Evolutionary conservation across 1,140 invertebrate species (phyloP), one percentile per base, ranked within the genome.

Genomic region (Nymphalis io): DNA sequence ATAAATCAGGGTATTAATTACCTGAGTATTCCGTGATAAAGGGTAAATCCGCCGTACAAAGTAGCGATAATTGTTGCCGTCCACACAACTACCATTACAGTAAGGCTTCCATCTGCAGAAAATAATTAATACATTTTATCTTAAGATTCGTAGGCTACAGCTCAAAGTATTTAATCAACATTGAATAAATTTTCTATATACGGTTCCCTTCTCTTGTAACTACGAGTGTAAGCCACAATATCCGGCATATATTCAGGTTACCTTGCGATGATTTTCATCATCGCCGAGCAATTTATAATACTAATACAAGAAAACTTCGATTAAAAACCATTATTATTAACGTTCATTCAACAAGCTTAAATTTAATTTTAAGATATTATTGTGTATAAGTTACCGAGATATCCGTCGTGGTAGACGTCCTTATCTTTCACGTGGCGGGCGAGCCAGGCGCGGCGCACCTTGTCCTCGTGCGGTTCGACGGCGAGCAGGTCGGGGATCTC

Each of bases 11-110:
- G 16, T 18, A 40, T 64, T 60, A 23, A 13, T 46, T 80, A 89
- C 88, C 83, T 83, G 48, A 90, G 71, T 57, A 88, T 74, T 71
- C 84, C 87, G 38, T 83, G 85, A 70, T 88, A 90, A 20, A 88
- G 60, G 82, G 87, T 87, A 69, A 82, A 84, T 0, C 77, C 79
- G 68, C 83, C 87, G 60, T 87, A 90, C 33, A 87, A 62, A 55
- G 77, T 81, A 71, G 89, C 82, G 16, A 89, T 79, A 39, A 87
- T 82, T n/a, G 85, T 88, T 3, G 88, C 87, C 0, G 86, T 84
- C 88, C 88, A 90, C 62, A 90, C 83, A 15, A 87, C 80, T 0
- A 80, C 79, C 59, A 90, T 63, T 13, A 88, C 61, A 6, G 85
- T 85, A 23, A 69, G 82, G 73, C 83, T 85, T 42, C 88, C 88